Conservation (phyloP, 1,140 invertebrate genomes). For the Periplaneta americana region DNA sequence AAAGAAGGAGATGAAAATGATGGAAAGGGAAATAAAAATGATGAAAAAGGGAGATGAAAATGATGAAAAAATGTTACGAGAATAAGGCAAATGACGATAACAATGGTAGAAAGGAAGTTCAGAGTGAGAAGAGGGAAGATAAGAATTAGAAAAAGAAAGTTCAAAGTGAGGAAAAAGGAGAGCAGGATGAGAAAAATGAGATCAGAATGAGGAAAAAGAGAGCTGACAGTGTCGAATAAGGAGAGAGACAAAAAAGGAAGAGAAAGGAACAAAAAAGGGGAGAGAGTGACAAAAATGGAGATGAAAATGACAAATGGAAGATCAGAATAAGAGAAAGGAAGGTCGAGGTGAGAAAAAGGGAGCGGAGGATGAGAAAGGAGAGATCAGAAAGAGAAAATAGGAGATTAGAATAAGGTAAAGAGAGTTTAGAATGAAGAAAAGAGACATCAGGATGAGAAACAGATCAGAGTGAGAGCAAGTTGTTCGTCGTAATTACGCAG, state of each 20-base stretch:
- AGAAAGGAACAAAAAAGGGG: not conserved
- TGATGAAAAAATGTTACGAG: not conserved
- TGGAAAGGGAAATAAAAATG: not conserved
- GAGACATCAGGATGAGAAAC: not conserved
- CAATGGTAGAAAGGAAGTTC: not conserved
- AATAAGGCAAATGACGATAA: not conserved
- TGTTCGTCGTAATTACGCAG: too few species aligned
- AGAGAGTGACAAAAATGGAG: not conserved
- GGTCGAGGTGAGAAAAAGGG: not conserved
- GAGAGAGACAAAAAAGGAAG: not conserved
- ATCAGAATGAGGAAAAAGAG: not conserved
- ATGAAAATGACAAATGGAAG: not conserved
- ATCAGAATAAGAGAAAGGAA: not conserved
- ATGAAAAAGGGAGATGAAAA: not conserved
- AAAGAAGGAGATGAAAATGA: not conserved
- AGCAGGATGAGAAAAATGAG: not conserved
- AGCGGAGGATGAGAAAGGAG: not conserved
- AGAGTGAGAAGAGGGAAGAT: not conserved
- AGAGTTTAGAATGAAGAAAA: not conserved
- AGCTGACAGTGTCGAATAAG: not conserved
- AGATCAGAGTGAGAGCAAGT: not conserved
- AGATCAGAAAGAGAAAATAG: not conserved
- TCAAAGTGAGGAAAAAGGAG: not conserved
- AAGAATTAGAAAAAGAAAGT: not conserved
- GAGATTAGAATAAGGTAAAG: not conserved